phyloP scores from a whole-genome alignment of 2,797 vertebrate species.

The Neostethus bicornis region DNA sequence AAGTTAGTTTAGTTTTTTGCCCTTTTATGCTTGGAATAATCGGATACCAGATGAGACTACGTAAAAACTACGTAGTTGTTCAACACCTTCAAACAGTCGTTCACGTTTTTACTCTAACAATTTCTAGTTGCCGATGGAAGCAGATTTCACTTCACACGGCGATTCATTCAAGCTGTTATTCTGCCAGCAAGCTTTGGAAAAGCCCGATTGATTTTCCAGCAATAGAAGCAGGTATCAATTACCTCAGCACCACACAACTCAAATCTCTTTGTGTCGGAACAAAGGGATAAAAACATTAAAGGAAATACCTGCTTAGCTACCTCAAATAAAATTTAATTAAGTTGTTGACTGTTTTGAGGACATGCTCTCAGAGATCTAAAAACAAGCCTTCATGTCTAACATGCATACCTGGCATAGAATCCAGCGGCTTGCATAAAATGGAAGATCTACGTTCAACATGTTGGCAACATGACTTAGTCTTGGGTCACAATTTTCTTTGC shows the following conservation, averaged over 20 bases:
- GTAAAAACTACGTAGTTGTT: no score
- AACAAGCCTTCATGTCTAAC: slow-evolving; percentile 8
- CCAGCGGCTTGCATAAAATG: not conserved
- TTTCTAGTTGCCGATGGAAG: no score
- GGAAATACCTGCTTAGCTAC: not conserved
- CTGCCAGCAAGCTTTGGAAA: not conserved
- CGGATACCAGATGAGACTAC: not conserved
- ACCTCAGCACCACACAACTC: not conserved
- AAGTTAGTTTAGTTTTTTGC: not conserved
- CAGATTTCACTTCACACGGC: not conserved
- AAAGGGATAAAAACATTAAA: slow-evolving; percentile 3
- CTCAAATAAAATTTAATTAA: not conserved
- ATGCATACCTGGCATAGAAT: not conserved
- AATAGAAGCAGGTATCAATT: slow-evolving; percentile 2
- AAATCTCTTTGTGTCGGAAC: not conserved
- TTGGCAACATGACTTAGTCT: slow-evolving; percentile 4
- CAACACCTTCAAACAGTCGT: no score
- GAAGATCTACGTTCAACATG: not conserved
- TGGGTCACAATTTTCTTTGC: not conserved
- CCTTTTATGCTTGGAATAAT: no score
- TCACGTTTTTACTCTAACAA: no score
- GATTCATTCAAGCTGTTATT: not conserved
- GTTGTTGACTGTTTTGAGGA: not conserved
- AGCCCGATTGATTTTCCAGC: not conserved
- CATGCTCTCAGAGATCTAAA: slow-evolving; percentile 2